Conservation (phyloP, 1,140 invertebrate species). For the Drosophila rufa region DNA sequence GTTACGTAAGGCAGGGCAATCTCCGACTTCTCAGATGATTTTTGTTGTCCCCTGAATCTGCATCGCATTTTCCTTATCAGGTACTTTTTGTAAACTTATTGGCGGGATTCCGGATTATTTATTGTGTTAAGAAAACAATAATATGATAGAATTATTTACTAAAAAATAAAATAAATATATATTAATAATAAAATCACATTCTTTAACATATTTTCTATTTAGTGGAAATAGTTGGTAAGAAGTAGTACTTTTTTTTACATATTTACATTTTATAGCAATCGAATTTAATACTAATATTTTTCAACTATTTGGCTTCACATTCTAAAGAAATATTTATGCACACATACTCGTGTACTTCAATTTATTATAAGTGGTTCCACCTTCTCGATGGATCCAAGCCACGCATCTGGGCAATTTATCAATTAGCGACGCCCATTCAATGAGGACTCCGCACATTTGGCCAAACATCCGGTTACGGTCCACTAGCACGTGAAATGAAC, state of each 20-base stretch:
- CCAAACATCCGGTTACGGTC: constrained; percentile 51
- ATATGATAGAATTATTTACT: neutral
- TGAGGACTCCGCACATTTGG: constrained; percentile 41
- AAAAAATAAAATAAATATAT: neutral
- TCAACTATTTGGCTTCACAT: neutral
- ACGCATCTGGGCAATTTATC: constrained; percentile 76
- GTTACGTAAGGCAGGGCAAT: constrained; percentile 33
- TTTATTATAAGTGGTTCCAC: constrained; percentile 30
- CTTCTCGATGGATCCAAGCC: constrained; percentile 32
- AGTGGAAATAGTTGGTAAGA: neutral
- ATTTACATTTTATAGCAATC: no score
- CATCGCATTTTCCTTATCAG: constrained; percentile 50
- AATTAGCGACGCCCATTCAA: constrained; percentile 79
- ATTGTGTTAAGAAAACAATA: neutral
- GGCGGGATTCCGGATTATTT: neutral
- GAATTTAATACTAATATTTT: neutral
- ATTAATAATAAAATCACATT: neutral
- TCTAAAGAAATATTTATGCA: neutral
- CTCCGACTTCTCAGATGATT: constrained; percentile 15
- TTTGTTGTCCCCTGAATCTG: neutral
- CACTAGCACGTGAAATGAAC: constrained; percentile 73
- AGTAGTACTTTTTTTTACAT: no score
- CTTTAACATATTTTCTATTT: no score
- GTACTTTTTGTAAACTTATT: neutral
- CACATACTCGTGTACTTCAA: neutral